These are phyloP conservation scores for Bombus superbus DNA, from an alignment of 1,140 invertebrate genomes.

Conservation along the genomic window DNA sequence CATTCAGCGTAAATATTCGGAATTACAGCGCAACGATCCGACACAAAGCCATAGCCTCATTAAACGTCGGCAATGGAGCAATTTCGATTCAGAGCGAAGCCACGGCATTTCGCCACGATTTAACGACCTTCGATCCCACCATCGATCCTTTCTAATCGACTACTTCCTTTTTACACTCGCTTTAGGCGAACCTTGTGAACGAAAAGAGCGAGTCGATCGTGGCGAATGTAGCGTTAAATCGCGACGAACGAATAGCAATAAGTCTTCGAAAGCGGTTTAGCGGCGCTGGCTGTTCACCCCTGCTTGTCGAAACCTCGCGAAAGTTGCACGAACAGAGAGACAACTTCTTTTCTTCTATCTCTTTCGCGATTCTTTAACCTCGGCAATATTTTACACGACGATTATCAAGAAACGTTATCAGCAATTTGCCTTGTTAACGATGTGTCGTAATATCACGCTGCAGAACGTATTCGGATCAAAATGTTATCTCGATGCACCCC, in stretches of 20 bases:
- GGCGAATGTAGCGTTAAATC: constrained; percentile 60
- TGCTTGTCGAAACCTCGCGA: neutral
- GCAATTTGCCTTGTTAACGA: too few relatives aligned
- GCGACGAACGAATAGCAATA: constrained; percentile 58
- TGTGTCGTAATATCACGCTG: too few relatives aligned
- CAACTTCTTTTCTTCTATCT: constrained; percentile 13
- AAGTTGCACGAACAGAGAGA: neutral
- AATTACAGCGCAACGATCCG: neutral
- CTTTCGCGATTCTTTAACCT: neutral
- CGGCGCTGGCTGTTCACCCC: constrained; percentile 16
- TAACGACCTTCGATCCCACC: neutral
- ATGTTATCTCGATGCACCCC: neutral
- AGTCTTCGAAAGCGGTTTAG: constrained; percentile 65
- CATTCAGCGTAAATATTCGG: constrained; percentile 26
- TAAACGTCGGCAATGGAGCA: neutral
- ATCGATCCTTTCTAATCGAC: neutral
- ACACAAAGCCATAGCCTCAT: neutral
- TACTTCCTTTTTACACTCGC: neutral
- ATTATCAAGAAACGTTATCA: neutral
- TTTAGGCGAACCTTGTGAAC: neutral
- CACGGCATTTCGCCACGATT: constrained; percentile 1
- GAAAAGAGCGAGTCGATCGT: constrained; percentile 16
- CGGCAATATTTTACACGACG: neutral
- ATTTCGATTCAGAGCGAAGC: neutral
- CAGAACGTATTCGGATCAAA: neutral